phyloP scores from a whole-genome alignment of 2,797 vertebrate genomes.

The Muscicapa striata region DNA sequence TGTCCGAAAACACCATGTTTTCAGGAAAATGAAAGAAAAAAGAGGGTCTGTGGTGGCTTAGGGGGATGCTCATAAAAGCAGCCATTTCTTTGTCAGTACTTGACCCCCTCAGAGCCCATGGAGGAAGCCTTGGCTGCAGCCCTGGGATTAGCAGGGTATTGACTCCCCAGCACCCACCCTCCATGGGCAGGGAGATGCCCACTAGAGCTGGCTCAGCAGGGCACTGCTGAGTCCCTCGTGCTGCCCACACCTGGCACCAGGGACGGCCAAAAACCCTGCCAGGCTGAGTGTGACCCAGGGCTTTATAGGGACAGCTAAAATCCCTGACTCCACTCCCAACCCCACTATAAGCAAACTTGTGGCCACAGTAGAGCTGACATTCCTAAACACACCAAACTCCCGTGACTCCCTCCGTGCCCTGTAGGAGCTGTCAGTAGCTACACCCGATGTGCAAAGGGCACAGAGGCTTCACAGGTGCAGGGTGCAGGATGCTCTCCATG shows the following conservation, averaged over 20 bases:
- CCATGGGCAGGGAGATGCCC: not conserved
- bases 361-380: not conserved
- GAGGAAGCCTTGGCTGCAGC: not conserved
- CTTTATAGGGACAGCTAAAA: not conserved
- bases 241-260: not conserved
- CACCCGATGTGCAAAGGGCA: not conserved
- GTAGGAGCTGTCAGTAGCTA: not conserved
- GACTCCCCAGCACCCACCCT: fast-evolving
- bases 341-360: not conserved
- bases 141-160: not conserved
- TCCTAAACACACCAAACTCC: not conserved
- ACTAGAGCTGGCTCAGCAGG: not conserved
- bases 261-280: fast-evolving
- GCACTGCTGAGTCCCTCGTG: fast-evolving
- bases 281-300: fast-evolving
- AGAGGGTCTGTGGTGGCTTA: not conserved
- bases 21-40: not conserved
- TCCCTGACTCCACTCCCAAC: not conserved
- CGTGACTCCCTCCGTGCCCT: not conserved
- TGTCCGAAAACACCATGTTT: slow-evolving; percentile 1
- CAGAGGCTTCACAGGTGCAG: not conserved
- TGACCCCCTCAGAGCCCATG: fast-evolving
- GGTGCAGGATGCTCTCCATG: not conserved
- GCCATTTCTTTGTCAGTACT: not conserved
- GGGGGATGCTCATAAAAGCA: not conserved